Percentiles rank a stretch among this genome's conserved stretches.
Conservation (phyloP, 2,888 invertebrate genomes). For the Pardosa pseudoannulata region DNA sequence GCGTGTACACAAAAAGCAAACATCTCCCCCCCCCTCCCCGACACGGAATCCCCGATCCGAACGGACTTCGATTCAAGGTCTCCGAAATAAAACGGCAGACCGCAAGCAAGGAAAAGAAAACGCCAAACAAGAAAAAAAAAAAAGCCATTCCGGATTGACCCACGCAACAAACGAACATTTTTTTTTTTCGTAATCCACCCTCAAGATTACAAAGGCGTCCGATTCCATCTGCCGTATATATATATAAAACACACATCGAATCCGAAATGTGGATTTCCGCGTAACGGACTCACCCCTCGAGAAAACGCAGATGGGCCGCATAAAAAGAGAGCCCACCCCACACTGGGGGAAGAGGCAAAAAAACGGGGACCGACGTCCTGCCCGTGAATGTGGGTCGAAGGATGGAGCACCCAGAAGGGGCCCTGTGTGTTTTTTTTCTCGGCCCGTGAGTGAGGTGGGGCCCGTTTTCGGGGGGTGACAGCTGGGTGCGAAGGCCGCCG, state of each 20-base stretch:
- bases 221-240: constrained; percentile 4
- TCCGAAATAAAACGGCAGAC: too few relatives aligned
- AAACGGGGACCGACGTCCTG: neutral
- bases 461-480: neutral
- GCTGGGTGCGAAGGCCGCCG: constrained; percentile 14
- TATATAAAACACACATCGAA: neutral
- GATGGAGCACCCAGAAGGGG: neutral
- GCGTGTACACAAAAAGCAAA: too few relatives aligned
- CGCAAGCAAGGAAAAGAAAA: neutral
- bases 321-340: neutral
- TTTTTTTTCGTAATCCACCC: neutral
- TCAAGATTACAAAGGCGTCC: constrained; percentile 1
- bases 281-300: constrained; percentile 8
- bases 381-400: neutral
- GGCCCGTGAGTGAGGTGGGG: constrained; percentile 16
- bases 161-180: neutral
- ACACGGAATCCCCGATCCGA: too few relatives aligned
- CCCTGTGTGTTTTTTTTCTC: neutral
- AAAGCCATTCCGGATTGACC: neutral
- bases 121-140: neutral
- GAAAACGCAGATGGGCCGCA: neutral
- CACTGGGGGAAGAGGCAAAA: neutral
- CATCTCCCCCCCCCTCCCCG: too few relatives aligned
- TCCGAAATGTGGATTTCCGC: neutral
- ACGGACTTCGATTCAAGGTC: too few relatives aligned